Conservation (phyloP, 1,140 invertebrate genomes). For the Drosophila kohkoa region DNA sequence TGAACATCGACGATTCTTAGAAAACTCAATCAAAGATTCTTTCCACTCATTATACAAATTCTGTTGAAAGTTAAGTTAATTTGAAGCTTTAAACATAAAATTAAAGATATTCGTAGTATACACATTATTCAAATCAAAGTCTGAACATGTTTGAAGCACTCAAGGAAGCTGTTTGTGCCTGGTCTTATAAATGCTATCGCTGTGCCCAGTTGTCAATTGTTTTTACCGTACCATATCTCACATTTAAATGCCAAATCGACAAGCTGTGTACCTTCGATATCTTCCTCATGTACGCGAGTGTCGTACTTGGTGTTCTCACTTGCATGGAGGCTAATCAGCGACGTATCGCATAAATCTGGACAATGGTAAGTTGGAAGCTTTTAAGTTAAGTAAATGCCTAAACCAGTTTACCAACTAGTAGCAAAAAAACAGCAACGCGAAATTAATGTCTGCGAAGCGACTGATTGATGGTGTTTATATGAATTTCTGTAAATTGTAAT, state of each 20-base stretch:
- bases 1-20: background rate
- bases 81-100: conserved; percentile 1
- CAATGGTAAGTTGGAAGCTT: conserved; percentile 3
- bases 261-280: conserved; percentile 37
- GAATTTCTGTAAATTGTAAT: conserved; percentile 33
- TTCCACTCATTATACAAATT: conserved; percentile 11
- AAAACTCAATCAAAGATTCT: background rate
- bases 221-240: conserved; percentile 47
- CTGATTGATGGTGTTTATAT: conserved; percentile 65
- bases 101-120: background rate
- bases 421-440: background rate
- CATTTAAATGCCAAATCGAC: conserved; percentile 27
- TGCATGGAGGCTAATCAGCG: conserved; percentile 9
- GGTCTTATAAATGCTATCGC: conserved; percentile 3
- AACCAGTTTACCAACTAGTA: conserved; percentile 41
- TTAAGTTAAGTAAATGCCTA: conserved; percentile 18
- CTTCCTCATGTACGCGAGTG: conserved; percentile 35
- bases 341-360: background rate
- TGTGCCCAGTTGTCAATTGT: conserved; percentile 23
- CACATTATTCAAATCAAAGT: conserved; percentile 4
- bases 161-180: conserved; percentile 2
- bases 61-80: background rate
- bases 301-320: conserved; percentile 24
- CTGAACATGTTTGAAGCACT: conserved; percentile 11
- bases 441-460: conserved; percentile 38